These are phyloP conservation scores for Trematocara unimaculatum DNA, from an alignment of 2,113 vertebrate species.

Conservation along the genomic window DNA sequence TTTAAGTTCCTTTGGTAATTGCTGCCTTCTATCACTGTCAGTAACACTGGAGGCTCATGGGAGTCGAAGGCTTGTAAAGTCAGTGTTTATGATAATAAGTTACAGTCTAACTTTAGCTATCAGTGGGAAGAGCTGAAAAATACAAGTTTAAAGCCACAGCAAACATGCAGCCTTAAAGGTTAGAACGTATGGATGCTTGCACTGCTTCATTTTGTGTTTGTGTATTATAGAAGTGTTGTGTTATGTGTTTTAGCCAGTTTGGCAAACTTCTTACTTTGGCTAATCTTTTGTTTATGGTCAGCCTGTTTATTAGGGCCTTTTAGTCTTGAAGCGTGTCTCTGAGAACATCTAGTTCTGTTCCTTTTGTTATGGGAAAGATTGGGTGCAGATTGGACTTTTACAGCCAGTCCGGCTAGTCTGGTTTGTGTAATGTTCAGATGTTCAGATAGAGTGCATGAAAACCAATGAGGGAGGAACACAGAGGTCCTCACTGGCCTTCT, in stretches of 20 bases:
- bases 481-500: slow-evolving; percentile 7
- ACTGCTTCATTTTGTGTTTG: slow-evolving; percentile 8
- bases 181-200: background rate
- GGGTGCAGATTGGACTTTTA: slow-evolving; percentile 49
- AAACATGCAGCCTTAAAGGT: background rate
- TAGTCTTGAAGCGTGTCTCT: slow-evolving; percentile 20
- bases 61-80: slow-evolving; percentile 24
- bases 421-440: slow-evolving; percentile 60
- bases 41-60: slow-evolving; percentile 34
- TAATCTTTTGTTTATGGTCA: slow-evolving; percentile 36
- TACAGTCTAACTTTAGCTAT: background rate
- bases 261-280: slow-evolving; percentile 2
- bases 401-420: slow-evolving; percentile 47
- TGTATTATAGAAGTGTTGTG: slow-evolving; percentile 28
- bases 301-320: slow-evolving; percentile 48
- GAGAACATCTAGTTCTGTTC: slow-evolving; percentile 49
- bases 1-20: background rate
- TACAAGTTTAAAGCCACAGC: background rate
- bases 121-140: background rate
- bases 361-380: slow-evolving; percentile 60
- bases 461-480: slow-evolving; percentile 13
- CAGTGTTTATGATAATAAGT: slow-evolving; percentile 29
- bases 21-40: slow-evolving; percentile 44
- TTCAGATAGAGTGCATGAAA: slow-evolving; percentile 35
- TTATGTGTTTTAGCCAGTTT: slow-evolving; percentile 32